These are phyloP conservation scores for Parnassius smintheus DNA, from an alignment of 2,888 invertebrate species.

Conservation along the genomic window DNA sequence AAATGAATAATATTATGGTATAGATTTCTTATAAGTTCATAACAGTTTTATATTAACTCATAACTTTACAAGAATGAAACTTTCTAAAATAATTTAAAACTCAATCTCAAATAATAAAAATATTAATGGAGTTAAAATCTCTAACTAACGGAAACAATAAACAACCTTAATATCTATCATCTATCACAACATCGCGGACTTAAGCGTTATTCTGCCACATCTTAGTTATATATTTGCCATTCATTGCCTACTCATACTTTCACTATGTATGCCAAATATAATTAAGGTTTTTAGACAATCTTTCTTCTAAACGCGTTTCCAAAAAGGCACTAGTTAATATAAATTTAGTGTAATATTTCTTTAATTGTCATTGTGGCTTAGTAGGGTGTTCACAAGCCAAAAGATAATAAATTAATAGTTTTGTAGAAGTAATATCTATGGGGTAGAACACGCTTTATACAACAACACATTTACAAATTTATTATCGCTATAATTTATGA, in stretches of 20 bases:
- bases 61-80: too few species aligned
- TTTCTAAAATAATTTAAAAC: too few species aligned
- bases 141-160: neutral
- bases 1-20: too few species aligned
- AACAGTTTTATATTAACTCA: too few species aligned
- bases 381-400: slow-evolving; percentile 2
- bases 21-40: too few species aligned
- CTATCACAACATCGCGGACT: slow-evolving; percentile 44
- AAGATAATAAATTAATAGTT: neutral
- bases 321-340: slow-evolving; percentile 66
- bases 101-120: too few species aligned
- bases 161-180: slow-evolving; percentile 28
- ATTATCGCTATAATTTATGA: neutral
- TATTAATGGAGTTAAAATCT: neutral
- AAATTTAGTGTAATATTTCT: slow-evolving; percentile 31
- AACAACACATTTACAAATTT: slow-evolving; percentile 6
- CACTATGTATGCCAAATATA: slow-evolving; percentile 26
- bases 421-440: neutral
- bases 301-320: slow-evolving; percentile 52
- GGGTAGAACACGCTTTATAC: neutral
- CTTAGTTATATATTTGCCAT: slow-evolving; percentile 18
- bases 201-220: slow-evolving; percentile 22
- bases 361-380: slow-evolving; percentile 23
- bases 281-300: slow-evolving; percentile 39
- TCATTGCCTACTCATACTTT: slow-evolving; percentile 24